These are phyloP conservation scores for Cephalotes varians DNA, from an alignment of 2,888 invertebrate species.

Conservation along the genomic window DNA sequence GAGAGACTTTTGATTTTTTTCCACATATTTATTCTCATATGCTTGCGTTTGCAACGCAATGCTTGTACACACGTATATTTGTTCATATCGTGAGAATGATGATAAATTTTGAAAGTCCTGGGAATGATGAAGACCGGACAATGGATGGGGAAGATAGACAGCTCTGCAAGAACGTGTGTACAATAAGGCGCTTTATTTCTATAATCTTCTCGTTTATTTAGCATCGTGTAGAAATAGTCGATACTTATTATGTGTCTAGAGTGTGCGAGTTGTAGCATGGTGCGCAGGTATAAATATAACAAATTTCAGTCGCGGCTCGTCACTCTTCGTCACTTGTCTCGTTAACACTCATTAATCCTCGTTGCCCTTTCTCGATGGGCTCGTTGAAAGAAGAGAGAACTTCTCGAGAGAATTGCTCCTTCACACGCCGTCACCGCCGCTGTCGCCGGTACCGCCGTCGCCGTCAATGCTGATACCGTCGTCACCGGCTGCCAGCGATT, in stretches of 20 bases:
- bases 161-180: constrained; percentile 29
- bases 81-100: neutral
- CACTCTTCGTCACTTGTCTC: neutral
- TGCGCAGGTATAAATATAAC: constrained; percentile 52
- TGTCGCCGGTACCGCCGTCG: constrained; percentile 51
- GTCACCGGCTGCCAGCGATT: constrained; percentile 68
- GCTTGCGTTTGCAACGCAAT: neutral
- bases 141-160: neutral
- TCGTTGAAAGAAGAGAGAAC: neutral
- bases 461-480: constrained; percentile 34
- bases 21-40: neutral
- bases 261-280: constrained; percentile 30
- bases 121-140: neutral
- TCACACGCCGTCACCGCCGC: constrained; percentile 18
- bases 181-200: constrained; percentile 54
- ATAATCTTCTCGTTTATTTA: constrained; percentile 36
- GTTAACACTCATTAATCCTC: neutral
- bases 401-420: neutral
- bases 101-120: neutral
- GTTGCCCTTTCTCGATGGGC: neutral
- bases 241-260: constrained; percentile 36
- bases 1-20: neutral
- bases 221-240: constrained; percentile 40
- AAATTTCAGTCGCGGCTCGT: constrained; percentile 29
- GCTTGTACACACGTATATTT: neutral